A percentile compares a stretch with the other conserved stretches of the same genome.
Conservation (phyloP, 2,888 invertebrate genomes). For the Villa cingulata region DNA sequence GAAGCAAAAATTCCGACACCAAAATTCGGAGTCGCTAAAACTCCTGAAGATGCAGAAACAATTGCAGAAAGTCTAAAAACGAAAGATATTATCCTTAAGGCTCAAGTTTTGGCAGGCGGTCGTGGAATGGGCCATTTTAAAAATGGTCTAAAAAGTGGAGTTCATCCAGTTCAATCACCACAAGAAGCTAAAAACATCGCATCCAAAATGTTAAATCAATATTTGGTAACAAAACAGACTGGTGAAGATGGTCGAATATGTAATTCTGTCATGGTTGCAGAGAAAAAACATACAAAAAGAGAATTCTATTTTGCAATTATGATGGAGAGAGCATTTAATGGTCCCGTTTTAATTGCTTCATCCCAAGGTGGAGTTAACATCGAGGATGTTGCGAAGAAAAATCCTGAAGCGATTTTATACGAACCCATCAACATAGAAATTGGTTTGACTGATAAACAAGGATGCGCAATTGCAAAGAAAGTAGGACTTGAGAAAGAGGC, state of each 20-base stretch:
- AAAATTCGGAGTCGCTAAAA: conserved; percentile 66
- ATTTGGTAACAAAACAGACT: conserved; percentile 83
- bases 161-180: conserved; percentile 60
- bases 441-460: conserved; percentile 60
- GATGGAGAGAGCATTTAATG: conserved; percentile 84
- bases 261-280: conserved; percentile 84
- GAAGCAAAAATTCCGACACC: conserved; percentile 82
- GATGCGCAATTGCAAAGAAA: conserved; percentile 31
- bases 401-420: conserved; percentile 74
- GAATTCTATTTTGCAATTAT: conserved; percentile 93
- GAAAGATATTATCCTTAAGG: conserved; percentile 66
- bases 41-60: conserved; percentile 60
- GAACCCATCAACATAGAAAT: conserved; percentile 67
- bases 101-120: conserved; percentile 79
- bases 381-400: conserved; percentile 80
- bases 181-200: conserved; percentile 65
- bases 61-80: conserved; percentile 57
- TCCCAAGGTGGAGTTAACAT: conserved; percentile 88
- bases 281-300: conserved; percentile 81
- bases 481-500: conserved; percentile 55
- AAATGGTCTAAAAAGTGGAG: conserved; percentile 79
- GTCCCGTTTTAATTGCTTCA: conserved; percentile 82
- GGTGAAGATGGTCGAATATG: conserved; percentile 79
- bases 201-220: conserved; percentile 73
- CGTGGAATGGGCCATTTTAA: conserved; percentile 80